A percentile compares a stretch with the other conserved stretches of the same genome.
Evolutionary conservation across 2,797 vertebrate species (phyloP).

Genomic region (Poliocrania exsul): DNA sequence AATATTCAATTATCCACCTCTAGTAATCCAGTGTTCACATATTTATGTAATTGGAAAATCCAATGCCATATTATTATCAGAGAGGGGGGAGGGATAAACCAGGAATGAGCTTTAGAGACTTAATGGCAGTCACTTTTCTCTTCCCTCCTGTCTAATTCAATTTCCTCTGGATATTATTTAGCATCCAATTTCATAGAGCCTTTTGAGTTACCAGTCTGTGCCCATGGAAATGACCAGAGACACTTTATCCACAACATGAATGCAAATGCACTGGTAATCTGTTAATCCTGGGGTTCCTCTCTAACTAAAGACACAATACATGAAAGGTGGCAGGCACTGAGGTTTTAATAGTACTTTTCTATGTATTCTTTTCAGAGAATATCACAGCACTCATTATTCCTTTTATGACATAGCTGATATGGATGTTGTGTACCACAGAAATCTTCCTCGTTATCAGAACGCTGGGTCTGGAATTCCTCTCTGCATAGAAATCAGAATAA

Average conservation of each 20-base stretch:
- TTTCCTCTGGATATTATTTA: slow-evolving; percentile 17
- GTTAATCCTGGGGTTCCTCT: background rate
- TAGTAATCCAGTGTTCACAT: slow-evolving; percentile 25
- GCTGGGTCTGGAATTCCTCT: background rate
- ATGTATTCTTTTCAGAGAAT: background rate
- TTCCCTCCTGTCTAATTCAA: background rate
- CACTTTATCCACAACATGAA: background rate
- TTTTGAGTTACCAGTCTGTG: background rate
- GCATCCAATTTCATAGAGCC: background rate
- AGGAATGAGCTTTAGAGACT: background rate
- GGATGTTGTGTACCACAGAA: background rate
- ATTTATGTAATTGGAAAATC: slow-evolving; percentile 47
- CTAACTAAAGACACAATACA: background rate
- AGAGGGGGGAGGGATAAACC: background rate
- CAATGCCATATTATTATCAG: background rate
- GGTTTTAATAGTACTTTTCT: background rate
- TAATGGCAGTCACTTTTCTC: slow-evolving; percentile 24
- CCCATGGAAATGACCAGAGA: background rate
- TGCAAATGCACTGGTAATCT: background rate
- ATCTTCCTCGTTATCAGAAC: background rate
- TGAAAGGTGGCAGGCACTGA: background rate
- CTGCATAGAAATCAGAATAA: background rate
- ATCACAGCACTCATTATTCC: background rate
- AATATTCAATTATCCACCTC: slow-evolving; percentile 29
- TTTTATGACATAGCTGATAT: background rate